Evolutionary conservation across 2,797 vertebrate species (phyloP).

Genomic region (Distichodus sexfasciatus): DNA sequence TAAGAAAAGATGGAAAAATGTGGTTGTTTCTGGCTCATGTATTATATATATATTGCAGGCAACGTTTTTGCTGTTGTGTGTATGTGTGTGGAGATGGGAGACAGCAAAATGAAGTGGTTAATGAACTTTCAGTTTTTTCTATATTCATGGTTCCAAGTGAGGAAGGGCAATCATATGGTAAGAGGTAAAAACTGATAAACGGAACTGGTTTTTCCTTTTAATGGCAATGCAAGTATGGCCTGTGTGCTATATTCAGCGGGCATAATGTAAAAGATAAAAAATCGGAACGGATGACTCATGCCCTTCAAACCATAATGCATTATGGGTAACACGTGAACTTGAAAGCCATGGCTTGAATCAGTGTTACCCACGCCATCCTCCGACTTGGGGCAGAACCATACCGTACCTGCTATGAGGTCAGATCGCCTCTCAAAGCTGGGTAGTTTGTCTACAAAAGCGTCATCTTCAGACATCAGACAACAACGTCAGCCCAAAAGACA

Average conservation of each 20-base stretch:
- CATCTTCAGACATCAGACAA: conserved; percentile 85
- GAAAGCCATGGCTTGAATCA: conserved; percentile 59
- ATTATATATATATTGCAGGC: background rate
- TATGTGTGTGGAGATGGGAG: conserved; percentile 23
- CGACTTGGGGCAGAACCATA: conserved; percentile 58
- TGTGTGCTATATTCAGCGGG: conserved; percentile 24
- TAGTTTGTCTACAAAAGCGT: conserved; percentile 90
- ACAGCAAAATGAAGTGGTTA: background rate
- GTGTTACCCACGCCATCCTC: conserved; percentile 42
- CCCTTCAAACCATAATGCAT: conserved; percentile 47
- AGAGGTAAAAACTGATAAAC: background rate
- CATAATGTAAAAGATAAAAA: conserved; percentile 24
- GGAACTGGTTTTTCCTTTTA: too few relatives aligned
- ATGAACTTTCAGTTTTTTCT: too few relatives aligned
- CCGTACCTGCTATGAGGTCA: conserved; percentile 86
- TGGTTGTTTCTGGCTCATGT: conserved; percentile 1
- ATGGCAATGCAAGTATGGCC: conserved; percentile 37
- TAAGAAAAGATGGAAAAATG: background rate
- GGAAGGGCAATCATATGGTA: background rate
- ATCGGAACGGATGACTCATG: conserved; percentile 49
- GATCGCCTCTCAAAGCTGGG: conserved; percentile 86
- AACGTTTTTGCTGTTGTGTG: conserved; percentile 22
- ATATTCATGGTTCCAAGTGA: too few relatives aligned
- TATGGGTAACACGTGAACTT: conserved; percentile 61
- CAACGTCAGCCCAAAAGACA: conserved; percentile 69